Evolutionary conservation across 1,140 invertebrate genomes (phyloP), one percentile per base, ranked within the genome.

Genomic region (Drosophila serrata): DNA sequence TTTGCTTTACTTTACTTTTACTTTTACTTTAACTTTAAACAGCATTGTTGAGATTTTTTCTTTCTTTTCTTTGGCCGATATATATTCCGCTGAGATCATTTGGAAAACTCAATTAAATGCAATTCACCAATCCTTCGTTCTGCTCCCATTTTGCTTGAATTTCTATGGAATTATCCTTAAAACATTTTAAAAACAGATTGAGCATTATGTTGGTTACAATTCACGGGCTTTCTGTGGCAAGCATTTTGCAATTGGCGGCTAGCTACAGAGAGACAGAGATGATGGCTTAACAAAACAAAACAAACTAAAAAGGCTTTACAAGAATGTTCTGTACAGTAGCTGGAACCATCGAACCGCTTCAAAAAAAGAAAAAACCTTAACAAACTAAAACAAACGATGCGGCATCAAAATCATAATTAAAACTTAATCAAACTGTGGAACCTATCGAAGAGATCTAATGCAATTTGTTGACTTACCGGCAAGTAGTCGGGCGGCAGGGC

Each of bases 331-430:
- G 72, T 62, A 79, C 46, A 73, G 43, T 78, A 75, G 76, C 90
- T 92, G 92, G 91, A 92, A 92, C 92, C 92, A 92, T 92, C 91
- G 92, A 72, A 92, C 88, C 92, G 92, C 91, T 92, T 81, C 92
- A 93, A 93, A 85, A 93, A 93, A 85, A 93, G 92, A 93, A 93
- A 93, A 93, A 93, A 93, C 92, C 92, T 93, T 92, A 92, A 92
- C 92, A 93, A 90, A 82, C 79, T 76, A 82, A 46, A 24, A 46
- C 45, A 46, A 79, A 79, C 35, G 61, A 69, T 68, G 77, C 81
- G 79, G 60, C 49, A 57, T 56, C 65, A 58, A 74, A 81, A 67
- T 53, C 48, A 67, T 64, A 55, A 70, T 56, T 27, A 19, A 77
- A 70, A 68, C 33, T 69, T 42, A 49, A 58, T 49, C 22, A 58